Conservation (phyloP, 1,140 invertebrate species). For the Euglossa dilemma region DNA sequence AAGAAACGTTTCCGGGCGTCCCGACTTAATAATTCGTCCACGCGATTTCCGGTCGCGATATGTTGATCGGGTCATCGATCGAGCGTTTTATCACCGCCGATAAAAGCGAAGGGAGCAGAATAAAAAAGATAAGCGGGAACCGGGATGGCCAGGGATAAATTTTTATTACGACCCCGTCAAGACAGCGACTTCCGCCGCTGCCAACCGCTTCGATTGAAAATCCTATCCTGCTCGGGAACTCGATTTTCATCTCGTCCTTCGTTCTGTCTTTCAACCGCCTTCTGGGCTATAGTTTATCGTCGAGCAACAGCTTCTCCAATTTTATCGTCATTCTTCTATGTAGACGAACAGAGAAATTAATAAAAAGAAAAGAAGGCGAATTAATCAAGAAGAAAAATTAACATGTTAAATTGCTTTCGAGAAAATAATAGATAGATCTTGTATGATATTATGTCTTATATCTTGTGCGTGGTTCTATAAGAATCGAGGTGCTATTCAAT, state of each 20-base stretch:
- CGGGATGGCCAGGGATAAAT: slow-evolving; percentile 21
- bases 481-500: too few relatives aligned
- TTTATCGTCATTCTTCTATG: neutral
- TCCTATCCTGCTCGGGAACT: neutral
- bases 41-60: slow-evolving; percentile 22
- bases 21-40: slow-evolving; percentile 21
- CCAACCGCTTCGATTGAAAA: slow-evolving; percentile 17
- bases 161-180: slow-evolving; percentile 35
- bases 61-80: slow-evolving; percentile 41
- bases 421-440: too few relatives aligned
- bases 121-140: slow-evolving; percentile 24
- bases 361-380: too few relatives aligned
- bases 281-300: neutral
- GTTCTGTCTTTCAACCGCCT: neutral
- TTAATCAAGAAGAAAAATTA: too few relatives aligned
- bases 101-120: slow-evolving; percentile 18
- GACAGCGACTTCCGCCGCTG: neutral
- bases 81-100: slow-evolving; percentile 32
- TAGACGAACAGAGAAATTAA: neutral
- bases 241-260: neutral
- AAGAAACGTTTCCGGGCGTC: neutral
- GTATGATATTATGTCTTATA: too few relatives aligned
- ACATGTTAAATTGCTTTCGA: too few relatives aligned
- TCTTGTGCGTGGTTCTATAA: too few relatives aligned
- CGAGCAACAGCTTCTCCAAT: slow-evolving; percentile 1